Conservation (phyloP, 1,140 invertebrate species). For the Teleogryllus occipitalis region DNA sequence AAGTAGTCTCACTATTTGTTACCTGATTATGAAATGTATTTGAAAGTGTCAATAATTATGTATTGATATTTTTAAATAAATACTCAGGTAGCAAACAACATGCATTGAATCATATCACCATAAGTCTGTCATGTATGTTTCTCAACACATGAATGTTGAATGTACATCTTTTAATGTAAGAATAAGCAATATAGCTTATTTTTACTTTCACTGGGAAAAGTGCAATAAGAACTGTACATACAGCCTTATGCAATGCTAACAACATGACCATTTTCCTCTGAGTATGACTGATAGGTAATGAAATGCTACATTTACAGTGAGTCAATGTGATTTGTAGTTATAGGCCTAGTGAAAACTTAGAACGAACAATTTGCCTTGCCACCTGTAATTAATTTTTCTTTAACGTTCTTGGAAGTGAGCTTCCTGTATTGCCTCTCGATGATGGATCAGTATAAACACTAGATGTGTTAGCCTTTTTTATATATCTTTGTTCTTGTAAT, state of each 20-base stretch:
- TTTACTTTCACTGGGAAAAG: neutral
- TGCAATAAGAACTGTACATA: neutral
- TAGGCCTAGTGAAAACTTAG: conserved; percentile 11
- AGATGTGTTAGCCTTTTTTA: neutral
- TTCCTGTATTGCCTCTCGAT: conserved; percentile 11
- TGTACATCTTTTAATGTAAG: neutral
- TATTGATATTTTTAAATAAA: conserved; percentile 6
- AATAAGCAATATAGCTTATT: neutral
- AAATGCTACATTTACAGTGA: conserved; percentile 7
- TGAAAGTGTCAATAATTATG: neutral
- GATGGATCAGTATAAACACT: neutral
- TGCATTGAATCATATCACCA: conserved; percentile 4
- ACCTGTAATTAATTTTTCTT: conserved; percentile 10
- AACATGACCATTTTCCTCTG: conserved; percentile 10
- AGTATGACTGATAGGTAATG: conserved; percentile 3
- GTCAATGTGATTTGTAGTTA: conserved; percentile 13
- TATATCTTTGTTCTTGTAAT: conserved; percentile 6
- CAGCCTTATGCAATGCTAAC: neutral
- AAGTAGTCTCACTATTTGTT: neutral
- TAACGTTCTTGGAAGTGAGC: neutral
- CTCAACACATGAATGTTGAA: neutral
- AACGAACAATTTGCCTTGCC: conserved; percentile 15
- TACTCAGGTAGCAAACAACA: neutral
- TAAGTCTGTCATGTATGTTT: conserved; percentile 1
- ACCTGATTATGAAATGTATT: neutral